Evolutionary conservation across 2,113 vertebrate species (phyloP).

Genomic region (Desmodus rotundus): DNA sequence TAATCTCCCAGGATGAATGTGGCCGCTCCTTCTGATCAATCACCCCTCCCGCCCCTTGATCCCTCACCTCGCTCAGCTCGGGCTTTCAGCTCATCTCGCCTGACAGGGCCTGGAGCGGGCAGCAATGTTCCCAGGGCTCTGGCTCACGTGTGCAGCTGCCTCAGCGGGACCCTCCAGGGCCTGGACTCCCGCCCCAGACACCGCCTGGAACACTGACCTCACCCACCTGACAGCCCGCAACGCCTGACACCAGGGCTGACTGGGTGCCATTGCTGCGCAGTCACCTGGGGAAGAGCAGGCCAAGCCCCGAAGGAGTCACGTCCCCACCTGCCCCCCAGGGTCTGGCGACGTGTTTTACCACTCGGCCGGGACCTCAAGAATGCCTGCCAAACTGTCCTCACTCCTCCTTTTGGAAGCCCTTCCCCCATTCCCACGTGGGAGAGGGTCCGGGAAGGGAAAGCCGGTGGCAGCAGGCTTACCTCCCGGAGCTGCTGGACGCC

Average conservation of each 20-base stretch:
- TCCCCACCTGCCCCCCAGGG: not conserved
- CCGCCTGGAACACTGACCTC: not conserved
- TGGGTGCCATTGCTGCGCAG: not conserved
- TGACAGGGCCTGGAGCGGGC: accelerated
- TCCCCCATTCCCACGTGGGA: not conserved
- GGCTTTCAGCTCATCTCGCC: not conserved
- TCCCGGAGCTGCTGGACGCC: constrained; percentile 94
- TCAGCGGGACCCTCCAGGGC: not conserved
- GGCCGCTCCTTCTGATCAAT: constrained; percentile 42
- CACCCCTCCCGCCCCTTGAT: constrained; percentile 48
- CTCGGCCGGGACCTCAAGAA: not conserved
- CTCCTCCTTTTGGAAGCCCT: not conserved
- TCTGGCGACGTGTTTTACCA: too few relatives aligned
- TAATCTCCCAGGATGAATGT: constrained; percentile 73
- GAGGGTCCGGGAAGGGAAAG: constrained; percentile 11
- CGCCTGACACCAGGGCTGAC: not conserved
- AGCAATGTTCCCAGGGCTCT: accelerated
- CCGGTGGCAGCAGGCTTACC: constrained; percentile 83
- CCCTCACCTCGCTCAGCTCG: not conserved
- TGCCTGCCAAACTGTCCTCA: not conserved
- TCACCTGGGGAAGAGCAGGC: not conserved
- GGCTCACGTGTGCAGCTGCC: not conserved
- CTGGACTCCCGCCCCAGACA: not conserved
- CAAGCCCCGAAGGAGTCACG: not conserved
- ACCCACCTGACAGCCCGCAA: not conserved